phyloP scores from a whole-genome alignment of 1,140 invertebrate genomes.

The Macrobrachium rosenbergii region DNA sequence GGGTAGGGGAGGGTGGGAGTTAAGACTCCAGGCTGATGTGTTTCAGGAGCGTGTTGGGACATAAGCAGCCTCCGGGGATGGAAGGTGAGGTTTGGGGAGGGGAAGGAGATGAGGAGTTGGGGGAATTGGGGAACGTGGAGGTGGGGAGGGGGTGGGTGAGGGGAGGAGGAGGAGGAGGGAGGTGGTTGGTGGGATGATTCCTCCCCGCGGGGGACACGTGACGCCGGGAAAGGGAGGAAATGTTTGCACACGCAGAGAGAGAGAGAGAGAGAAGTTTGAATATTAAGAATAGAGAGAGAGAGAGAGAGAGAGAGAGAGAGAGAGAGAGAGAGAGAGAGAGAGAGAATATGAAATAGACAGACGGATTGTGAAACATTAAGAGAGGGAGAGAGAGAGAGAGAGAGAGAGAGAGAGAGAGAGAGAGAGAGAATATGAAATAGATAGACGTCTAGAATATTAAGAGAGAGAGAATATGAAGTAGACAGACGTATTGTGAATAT shows the following conservation, averaged over 20 bases:
- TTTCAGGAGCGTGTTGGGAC: too few species aligned
- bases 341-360: not conserved
- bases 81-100: not conserved
- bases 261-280: not conserved
- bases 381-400: slow-evolving; percentile 10
- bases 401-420: too few species aligned
- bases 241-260: not conserved
- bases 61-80: too few species aligned
- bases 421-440: not conserved
- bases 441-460: too few species aligned
- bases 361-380: slow-evolving; percentile 10
- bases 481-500: not conserved
- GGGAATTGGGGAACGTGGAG: not conserved
- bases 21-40: too few species aligned
- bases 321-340: too few species aligned
- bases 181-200: not conserved
- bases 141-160: not conserved
- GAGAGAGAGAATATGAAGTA: not conserved
- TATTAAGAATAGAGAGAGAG: too few species aligned
- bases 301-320: too few species aligned
- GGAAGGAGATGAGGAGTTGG: not conserved
- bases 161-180: not conserved
- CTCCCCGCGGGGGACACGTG: too few species aligned
- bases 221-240: not conserved
- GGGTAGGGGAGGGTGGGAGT: too few species aligned